Base-by-base conservation (phyloP, 2,888 invertebrate species). In the Acleris holmiana region DNA sequence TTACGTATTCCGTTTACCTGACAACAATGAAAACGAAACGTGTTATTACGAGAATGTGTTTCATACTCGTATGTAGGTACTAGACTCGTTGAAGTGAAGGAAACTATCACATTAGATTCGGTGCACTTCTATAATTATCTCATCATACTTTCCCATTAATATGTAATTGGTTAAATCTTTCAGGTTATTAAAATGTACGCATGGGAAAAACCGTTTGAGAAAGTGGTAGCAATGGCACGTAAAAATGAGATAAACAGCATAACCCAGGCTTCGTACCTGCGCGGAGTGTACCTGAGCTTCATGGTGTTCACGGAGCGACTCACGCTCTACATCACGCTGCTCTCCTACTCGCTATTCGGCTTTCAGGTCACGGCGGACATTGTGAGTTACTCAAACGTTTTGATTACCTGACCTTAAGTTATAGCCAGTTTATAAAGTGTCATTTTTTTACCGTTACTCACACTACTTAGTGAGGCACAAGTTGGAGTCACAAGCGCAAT, bases 101-200 rank as follows among this genome's bases (percentile, higher is more conserved):
- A 29, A 10, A 29, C 0, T 29, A 10, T 15, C n/a, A 44, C n/a
- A 44, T n/a, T 44, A n/a, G n/a, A 6, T 44, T 44, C 7, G 44
- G 5, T 17, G n/a, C 44, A 15, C 35, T 13, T 8, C 13, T 35
- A 0, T 13, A 35, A 35, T 35, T 35, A 35, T 13, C 35, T 35
- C 4, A 35, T 35, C 13, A 13, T 35, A 35, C 35, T 13, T 35
- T 13, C 3, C 35, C 35, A 35, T 35, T 13, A 35, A 35, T 35
- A n/a, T n/a, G n/a, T n/a, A 4, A 13, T 13, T 35, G 2, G 13
- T 25, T 58, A 7, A 53, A 56, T 63, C 47, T 25, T 94, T 77
- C 89, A 97, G 93, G 97, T 98, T 2, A 97, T 99, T 71, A 99
- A 99, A 93, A 98, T 99, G 98, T 99, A 98, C 82, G 97, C 98